A percentile compares a stretch with the other conserved stretches of the same genome.
Conservation (phyloP, 1,140 invertebrate species). For the Nixonia krombeini region DNA sequence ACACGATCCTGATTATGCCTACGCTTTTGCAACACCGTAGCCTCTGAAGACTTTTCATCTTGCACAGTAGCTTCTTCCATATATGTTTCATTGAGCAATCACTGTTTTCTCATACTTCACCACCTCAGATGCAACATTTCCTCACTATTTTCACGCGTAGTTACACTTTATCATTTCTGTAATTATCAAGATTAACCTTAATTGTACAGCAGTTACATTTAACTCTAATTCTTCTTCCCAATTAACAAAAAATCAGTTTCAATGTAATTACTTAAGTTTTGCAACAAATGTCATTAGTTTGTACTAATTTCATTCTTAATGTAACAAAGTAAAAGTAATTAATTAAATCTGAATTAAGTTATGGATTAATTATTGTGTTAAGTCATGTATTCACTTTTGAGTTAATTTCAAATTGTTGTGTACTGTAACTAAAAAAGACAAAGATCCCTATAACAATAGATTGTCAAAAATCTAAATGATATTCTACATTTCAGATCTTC, state of each 20-base stretch:
- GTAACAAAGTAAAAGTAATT: too few species aligned
- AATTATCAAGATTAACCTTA: constrained; percentile 17
- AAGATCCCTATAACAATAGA: too few species aligned
- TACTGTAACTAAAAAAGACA: too few species aligned
- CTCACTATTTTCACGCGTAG: constrained; percentile 11
- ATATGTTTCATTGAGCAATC: constrained; percentile 34
- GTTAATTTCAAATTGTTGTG: too few species aligned
- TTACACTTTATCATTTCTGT: constrained; percentile 1
- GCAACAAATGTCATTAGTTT: neutral
- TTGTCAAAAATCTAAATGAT: too few species aligned
- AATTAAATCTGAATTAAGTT: too few species aligned
- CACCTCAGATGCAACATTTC: constrained; percentile 17
- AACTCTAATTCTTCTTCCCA: neutral
- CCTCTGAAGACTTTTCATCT: constrained; percentile 9
- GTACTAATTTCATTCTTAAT: too few species aligned
- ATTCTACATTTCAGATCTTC: too few species aligned
- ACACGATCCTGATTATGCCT: constrained; percentile 10
- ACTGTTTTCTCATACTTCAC: constrained; percentile 22
- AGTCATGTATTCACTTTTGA: too few species aligned
- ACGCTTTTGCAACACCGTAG: constrained; percentile 9
- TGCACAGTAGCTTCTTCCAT: constrained; percentile 28
- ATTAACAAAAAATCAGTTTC: neutral
- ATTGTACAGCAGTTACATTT: constrained; percentile 2
- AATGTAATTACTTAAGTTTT: neutral
- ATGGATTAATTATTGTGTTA: too few species aligned